Percentiles rank a stretch among this genome's conserved stretches.
phyloP scores from a whole-genome alignment of 2,888 invertebrate species.

The Agonopterix arenella region DNA sequence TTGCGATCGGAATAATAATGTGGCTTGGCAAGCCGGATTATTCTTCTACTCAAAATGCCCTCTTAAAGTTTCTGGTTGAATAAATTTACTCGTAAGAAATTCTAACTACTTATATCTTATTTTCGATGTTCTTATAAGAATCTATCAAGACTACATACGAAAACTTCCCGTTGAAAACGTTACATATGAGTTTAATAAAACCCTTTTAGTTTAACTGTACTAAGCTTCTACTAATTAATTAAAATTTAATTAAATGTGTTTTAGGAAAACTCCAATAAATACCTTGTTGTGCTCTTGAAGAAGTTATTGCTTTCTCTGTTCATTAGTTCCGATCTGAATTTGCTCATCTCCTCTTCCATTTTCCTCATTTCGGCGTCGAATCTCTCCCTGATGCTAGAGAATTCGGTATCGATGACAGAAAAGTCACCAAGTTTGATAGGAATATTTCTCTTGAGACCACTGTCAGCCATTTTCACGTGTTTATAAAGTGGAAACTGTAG shows the following conservation, averaged over 20 bases:
- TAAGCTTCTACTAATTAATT: not conserved
- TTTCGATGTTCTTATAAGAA: not conserved
- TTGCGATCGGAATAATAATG: constrained; percentile 55
- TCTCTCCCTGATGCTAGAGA: constrained; percentile 95
- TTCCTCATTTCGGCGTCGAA: constrained; percentile 98
- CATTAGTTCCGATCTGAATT: constrained; percentile 94
- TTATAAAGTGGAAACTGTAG: constrained; percentile 42
- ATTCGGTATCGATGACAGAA: constrained; percentile 97
- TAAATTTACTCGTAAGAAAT: not conserved
- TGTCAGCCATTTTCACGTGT: constrained; percentile 84
- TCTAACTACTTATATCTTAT: not conserved
- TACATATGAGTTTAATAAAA: too few species aligned
- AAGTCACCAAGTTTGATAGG: constrained; percentile 96
- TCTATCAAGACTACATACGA: not conserved
- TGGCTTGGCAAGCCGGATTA: constrained; percentile 22
- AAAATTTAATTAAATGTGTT: not conserved
- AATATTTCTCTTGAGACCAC: constrained; percentile 90
- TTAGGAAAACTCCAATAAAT: constrained; percentile 43
- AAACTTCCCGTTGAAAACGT: too few species aligned
- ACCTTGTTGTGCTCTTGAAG: constrained; percentile 94
- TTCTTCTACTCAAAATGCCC: constrained; percentile 2
- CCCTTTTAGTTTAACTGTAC: not conserved
- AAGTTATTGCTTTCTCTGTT: constrained; percentile 94
- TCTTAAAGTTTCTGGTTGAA: not conserved
- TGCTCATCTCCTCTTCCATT: constrained; percentile 99